Percentiles rank a stretch among this genome's conserved stretches.
Evolutionary conservation across 2,113 vertebrate genomes (phyloP).

Genomic region (Climacteris rufus): DNA sequence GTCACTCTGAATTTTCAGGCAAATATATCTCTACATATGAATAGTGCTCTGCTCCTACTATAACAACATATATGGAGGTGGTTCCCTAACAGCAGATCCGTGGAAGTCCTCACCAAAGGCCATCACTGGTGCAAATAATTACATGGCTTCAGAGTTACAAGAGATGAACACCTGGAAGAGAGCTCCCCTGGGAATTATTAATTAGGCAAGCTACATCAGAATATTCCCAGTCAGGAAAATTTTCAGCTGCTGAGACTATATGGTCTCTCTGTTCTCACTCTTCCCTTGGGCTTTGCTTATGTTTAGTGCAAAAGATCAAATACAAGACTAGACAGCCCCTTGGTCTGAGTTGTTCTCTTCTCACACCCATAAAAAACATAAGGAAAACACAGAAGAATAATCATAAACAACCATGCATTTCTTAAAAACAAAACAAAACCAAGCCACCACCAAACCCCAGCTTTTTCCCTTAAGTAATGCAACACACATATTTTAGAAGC

Average conservation of each 20-base stretch:
- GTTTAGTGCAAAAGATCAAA: not conserved
- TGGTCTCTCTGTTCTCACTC: not conserved
- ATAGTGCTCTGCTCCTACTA: not conserved
- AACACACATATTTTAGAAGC: not conserved
- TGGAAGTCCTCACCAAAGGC: not conserved
- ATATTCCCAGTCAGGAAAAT: not conserved
- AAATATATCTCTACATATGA: not conserved
- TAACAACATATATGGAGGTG: not conserved
- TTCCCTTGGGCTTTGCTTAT: not conserved
- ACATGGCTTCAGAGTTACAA: not conserved
- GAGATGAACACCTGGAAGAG: not conserved
- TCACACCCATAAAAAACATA: not conserved
- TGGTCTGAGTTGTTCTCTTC: not conserved
- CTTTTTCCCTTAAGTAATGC: not conserved
- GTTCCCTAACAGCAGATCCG: not conserved
- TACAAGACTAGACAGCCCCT: not conserved
- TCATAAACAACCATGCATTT: not conserved
- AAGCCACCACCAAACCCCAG: not conserved
- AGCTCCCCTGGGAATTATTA: not conserved
- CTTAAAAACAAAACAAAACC: not conserved
- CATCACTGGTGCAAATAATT: not conserved
- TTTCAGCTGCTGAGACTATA: not conserved
- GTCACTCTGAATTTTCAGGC: not conserved
- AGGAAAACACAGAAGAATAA: not conserved
- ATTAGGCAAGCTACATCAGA: not conserved